phyloP scores from a whole-genome alignment of 1,140 invertebrate genomes.

The Vanessa tameamea region DNA sequence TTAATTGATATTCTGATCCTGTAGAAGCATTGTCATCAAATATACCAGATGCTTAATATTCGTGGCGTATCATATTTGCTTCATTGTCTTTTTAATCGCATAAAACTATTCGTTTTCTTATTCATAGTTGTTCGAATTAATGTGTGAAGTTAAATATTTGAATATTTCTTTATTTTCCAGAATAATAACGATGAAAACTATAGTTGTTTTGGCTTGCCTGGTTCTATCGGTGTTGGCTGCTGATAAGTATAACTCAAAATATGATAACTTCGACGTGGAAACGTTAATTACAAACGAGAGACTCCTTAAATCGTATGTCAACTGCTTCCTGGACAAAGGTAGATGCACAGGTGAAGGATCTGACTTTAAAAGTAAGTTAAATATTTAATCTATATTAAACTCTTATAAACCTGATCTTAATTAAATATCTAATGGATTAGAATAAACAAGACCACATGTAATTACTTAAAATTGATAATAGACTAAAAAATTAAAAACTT shows the following conservation, averaged over 20 bases:
- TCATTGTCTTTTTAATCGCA: constrained; percentile 35
- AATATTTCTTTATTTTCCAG: constrained; percentile 38
- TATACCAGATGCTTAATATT: constrained; percentile 51
- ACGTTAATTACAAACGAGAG: constrained; percentile 84
- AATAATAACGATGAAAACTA: constrained; percentile 57
- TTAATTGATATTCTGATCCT: constrained; percentile 6
- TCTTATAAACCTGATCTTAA: too few species aligned
- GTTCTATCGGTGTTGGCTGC: constrained; percentile 57
- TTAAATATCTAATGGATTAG: too few species aligned
- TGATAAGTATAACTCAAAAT: constrained; percentile 71
- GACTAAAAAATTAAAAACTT: too few species aligned
- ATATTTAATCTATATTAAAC: neutral
- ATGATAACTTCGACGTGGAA: constrained; percentile 86
- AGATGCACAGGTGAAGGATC: constrained; percentile 86
- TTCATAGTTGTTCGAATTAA: constrained; percentile 5
- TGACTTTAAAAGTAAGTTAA: constrained; percentile 86
- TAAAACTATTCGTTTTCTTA: constrained; percentile 12
- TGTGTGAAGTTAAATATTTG: neutral
- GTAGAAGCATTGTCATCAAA: constrained; percentile 39
- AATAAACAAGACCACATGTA: too few species aligned
- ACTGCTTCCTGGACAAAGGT: constrained; percentile 86
- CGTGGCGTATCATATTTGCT: constrained; percentile 38
- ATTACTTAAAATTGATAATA: too few species aligned
- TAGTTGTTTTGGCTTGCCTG: constrained; percentile 59
- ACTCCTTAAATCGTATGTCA: constrained; percentile 85